Conservation (phyloP, 2,888 invertebrate species). For the Lasioglossum calceatum region DNA sequence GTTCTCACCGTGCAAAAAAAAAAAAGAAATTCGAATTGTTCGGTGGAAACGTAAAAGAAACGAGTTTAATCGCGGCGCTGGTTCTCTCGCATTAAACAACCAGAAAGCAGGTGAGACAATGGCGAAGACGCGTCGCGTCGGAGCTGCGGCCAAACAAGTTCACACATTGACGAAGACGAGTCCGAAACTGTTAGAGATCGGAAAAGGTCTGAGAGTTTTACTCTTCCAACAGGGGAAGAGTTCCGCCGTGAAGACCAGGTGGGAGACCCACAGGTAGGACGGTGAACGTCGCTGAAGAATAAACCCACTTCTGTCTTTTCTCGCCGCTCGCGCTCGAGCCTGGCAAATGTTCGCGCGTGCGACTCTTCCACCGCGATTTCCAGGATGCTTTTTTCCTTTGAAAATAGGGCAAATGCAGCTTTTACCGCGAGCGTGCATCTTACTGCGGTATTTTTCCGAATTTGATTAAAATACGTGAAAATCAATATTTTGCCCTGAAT, state of each 20-base stretch:
- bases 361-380: not conserved
- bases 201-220: constrained; percentile 83
- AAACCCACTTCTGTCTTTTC: constrained; percentile 31
- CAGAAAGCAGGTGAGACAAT: constrained; percentile 20
- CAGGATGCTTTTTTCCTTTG: not conserved
- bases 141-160: constrained; percentile 37
- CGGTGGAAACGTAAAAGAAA: not conserved
- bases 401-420: not conserved
- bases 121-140: constrained; percentile 6
- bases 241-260: constrained; percentile 67
- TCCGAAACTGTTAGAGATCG: constrained; percentile 82
- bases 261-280: constrained; percentile 63
- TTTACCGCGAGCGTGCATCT: no score
- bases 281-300: constrained; percentile 65
- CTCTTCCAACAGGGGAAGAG: constrained; percentile 73
- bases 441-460: no score
- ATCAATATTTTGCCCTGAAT: no score
- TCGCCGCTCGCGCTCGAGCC: not conserved
- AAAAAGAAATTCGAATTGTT: not conserved
- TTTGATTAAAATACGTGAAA: no score
- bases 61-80: not conserved
- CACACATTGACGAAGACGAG: constrained; percentile 77
- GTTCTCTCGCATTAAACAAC: not conserved
- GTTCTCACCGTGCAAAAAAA: not conserved
- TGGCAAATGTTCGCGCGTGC: not conserved